These are phyloP conservation scores for Cyanoderma ruficeps DNA, from an alignment of 2,113 vertebrate species.

Conservation along the genomic window DNA sequence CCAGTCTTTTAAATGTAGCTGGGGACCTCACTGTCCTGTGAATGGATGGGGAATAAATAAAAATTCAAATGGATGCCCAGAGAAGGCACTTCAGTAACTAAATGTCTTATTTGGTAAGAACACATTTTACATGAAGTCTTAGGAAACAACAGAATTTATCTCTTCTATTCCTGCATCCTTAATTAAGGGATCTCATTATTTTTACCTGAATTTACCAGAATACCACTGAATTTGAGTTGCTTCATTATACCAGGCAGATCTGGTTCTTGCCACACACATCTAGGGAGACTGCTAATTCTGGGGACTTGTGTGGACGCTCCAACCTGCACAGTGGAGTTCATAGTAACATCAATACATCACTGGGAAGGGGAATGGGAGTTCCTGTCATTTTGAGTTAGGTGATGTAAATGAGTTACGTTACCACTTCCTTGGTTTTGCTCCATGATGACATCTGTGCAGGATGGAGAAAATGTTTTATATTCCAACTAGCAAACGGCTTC, in stretches of 20 bases:
- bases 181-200: background rate
- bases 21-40: background rate
- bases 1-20: background rate
- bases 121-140: background rate
- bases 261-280: background rate
- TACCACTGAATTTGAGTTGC: background rate
- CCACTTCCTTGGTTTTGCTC: background rate
- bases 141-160: background rate
- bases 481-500: background rate
- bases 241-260: background rate
- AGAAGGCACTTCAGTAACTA: background rate
- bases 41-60: background rate
- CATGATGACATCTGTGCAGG: background rate
- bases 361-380: background rate
- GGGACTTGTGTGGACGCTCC: background rate
- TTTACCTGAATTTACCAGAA: background rate
- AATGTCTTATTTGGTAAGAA: background rate
- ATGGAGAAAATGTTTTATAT: background rate
- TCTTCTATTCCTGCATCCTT: background rate
- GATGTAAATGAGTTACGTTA: background rate
- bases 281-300: background rate
- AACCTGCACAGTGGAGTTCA: background rate
- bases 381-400: background rate
- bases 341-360: background rate
- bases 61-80: background rate